phyloP scores from a whole-genome alignment of 35 echinoderm and acorn worm genomes.

The Ptychodera flava region DNA sequence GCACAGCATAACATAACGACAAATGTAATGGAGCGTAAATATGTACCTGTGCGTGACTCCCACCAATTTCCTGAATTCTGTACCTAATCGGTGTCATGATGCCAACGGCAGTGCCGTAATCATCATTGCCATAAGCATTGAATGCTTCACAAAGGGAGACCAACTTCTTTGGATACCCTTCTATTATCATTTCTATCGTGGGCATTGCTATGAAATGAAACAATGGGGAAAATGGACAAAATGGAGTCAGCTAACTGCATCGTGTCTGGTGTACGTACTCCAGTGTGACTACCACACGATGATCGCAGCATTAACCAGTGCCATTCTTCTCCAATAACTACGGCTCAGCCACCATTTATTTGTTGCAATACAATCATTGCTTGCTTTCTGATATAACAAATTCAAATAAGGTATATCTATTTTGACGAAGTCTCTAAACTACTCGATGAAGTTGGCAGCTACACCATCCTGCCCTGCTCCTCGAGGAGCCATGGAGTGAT shows the following conservation, averaged over 20 bases:
- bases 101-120: slow-evolving; percentile 11
- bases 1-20: no score
- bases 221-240: no score
- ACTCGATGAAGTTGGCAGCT: slow-evolving; percentile 6
- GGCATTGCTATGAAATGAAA: background rate
- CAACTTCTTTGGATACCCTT: slow-evolving; percentile 4
- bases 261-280: no score
- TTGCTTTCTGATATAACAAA: no score
- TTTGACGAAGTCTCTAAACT: slow-evolving; percentile 10
- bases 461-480: background rate
- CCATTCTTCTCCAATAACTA: no score
- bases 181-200: background rate
- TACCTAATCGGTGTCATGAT: slow-evolving; percentile 12
- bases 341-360: no score
- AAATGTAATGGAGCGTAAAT: no score
- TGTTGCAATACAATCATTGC: no score
- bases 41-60: slow-evolving; percentile 25
- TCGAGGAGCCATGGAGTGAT: slow-evolving; percentile 8
- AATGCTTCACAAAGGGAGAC: slow-evolving; percentile 16
- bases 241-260: no score
- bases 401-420: no score
- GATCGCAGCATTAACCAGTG: no score
- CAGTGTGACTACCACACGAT: no score
- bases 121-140: slow-evolving; percentile 11
- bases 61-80: slow-evolving; percentile 11